phyloP scores from a whole-genome alignment of 2,797 vertebrate species.

The Odontamblyopus lacepedii region DNA sequence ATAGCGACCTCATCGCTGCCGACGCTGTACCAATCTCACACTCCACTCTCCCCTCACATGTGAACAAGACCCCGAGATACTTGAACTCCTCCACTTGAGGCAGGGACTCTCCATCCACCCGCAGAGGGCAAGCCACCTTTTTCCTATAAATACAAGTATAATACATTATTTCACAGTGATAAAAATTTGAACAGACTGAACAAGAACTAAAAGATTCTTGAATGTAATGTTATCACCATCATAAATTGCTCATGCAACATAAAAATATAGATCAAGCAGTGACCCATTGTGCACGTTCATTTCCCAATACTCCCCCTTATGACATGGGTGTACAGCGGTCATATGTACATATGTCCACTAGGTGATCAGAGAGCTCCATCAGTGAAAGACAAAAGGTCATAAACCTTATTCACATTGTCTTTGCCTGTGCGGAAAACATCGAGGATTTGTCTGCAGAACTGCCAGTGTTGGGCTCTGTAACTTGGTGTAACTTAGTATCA shows the following conservation, averaged over 20 bases:
- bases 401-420: constrained; percentile 14
- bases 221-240: not conserved
- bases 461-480: not conserved
- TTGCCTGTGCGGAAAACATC: not conserved
- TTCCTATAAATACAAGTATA: no score
- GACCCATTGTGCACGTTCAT: not conserved
- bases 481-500: no score
- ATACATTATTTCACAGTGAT: no score
- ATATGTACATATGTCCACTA: not conserved
- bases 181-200: no score
- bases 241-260: not conserved
- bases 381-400: constrained; percentile 36
- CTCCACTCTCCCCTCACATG: no score
- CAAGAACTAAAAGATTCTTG: not conserved
- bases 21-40: no score
- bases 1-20: no score
- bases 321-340: not conserved
- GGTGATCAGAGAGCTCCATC: constrained; percentile 9
- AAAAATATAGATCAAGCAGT: not conserved
- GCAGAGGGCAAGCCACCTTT: no score
- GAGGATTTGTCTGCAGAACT: constrained; percentile 7
- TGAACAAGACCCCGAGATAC: no score
- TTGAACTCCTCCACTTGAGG: no score
- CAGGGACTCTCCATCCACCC: no score
- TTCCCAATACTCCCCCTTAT: not conserved